Conservation (phyloP, 2,888 invertebrate species). For the Loripinus fragilis region DNA sequence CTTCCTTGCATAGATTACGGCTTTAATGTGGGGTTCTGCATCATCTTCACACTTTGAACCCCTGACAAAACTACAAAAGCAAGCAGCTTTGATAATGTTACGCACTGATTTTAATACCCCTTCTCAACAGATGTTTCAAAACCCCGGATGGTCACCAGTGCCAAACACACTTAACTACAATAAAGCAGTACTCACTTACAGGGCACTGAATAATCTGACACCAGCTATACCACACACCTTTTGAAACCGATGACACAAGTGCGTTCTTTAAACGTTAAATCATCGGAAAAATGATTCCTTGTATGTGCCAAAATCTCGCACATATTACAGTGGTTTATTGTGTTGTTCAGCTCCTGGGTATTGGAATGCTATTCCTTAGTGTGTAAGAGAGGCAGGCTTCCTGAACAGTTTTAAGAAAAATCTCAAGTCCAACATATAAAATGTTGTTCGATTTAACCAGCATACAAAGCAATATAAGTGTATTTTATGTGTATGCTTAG, state of each 20-base stretch:
- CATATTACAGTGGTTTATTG: background rate
- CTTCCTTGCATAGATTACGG: constrained; percentile 3
- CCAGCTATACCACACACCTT: background rate
- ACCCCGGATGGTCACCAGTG: background rate
- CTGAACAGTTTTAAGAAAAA: too few species aligned
- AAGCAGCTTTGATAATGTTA: background rate
- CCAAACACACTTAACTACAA: background rate
- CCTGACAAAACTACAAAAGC: background rate
- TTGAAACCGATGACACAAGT: background rate
- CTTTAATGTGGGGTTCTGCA: background rate
- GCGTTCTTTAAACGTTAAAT: background rate
- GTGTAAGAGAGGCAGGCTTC: too few species aligned
- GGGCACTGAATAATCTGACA: background rate
- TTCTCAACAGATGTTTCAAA: background rate
- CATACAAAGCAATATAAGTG: too few species aligned
- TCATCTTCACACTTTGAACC: background rate
- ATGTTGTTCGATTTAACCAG: too few species aligned
- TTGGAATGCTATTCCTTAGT: background rate
- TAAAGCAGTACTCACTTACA: background rate
- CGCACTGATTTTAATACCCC: too few species aligned
- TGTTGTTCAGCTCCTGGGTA: background rate
- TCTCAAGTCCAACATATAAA: too few species aligned
- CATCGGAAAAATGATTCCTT: constrained; percentile 2
- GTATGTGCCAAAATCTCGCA: background rate
- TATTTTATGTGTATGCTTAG: too few species aligned